Base-by-base conservation (phyloP, 2,888 invertebrate species). In the Drosophila greeni region DNA sequence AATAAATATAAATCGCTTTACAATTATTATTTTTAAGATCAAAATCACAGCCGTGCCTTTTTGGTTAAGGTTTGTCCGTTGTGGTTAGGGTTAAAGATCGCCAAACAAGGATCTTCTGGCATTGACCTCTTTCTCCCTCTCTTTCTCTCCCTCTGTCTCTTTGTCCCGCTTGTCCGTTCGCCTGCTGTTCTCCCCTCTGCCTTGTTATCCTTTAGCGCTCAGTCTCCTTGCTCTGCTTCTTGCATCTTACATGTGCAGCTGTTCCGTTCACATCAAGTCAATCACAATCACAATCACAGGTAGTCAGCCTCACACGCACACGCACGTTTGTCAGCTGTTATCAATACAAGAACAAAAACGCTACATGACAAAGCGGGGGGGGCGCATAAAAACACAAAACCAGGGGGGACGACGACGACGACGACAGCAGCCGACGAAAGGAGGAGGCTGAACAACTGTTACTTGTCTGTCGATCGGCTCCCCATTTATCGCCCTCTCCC, bases 261-360 rank as follows among this genome's bases (percentile, higher is more conserved):
- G 79, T 71, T 79, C 82, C 80, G 77, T 69, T 74, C 40, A 26
- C 60, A 16, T 31, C 67, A 49, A 67, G 49, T 62, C 39, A 39
- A 39, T 39, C 39, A 39, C 66, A 66, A 66, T 66, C 61, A 49
- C 66, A 54, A 66, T 66, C 71, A 82, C 82, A 76, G 82, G 79
- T 76, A 76, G 58, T 43, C 47, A 39, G 42, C 45, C 43, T 58
- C 29, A 39, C 42, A 59, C 40, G 52, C 55, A 42, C 48, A 23
- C n/a, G 23, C 36, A 33, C 39, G 48, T 20, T 36, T 39, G 45
- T 51, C 66, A 66, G 66, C 66, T 66, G 66, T 66, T 66, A 66
- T 66, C 57, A 57, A 49, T 49, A 34, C 65, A 42, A 59, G 43
- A 40, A 43, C 58, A 59, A 34, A 56, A 34, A 42, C 23, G 34